phyloP scores from a whole-genome alignment of 1,140 invertebrate genomes.

The Eupeodes corollae region DNA sequence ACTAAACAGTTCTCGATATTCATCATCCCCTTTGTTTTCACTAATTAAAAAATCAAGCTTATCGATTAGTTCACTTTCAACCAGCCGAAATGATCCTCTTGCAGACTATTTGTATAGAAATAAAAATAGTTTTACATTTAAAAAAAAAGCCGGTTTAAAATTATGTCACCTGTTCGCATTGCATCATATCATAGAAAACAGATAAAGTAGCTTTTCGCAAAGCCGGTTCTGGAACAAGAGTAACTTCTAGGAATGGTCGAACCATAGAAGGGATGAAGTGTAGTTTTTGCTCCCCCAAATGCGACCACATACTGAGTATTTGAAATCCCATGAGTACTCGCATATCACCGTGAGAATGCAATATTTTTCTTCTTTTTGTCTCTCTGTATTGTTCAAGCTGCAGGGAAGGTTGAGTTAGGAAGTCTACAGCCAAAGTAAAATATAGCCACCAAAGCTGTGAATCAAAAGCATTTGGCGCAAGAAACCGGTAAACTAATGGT shows the following conservation, averaged over 20 bases:
- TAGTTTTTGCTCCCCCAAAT: slow-evolving; percentile 63
- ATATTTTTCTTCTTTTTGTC: slow-evolving; percentile 64
- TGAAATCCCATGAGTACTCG: slow-evolving; percentile 86
- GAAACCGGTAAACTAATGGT: slow-evolving; percentile 73
- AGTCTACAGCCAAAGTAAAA: slow-evolving; percentile 77
- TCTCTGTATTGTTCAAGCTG: slow-evolving; percentile 77
- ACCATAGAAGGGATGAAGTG: slow-evolving; percentile 89
- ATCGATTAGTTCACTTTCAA: slow-evolving; percentile 86
- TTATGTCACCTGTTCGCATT: slow-evolving; percentile 63
- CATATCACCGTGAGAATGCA: slow-evolving; percentile 82
- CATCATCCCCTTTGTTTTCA: slow-evolving; percentile 87
- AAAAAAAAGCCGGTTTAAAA: background rate
- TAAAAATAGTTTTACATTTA: background rate
- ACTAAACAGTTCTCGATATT: slow-evolving; percentile 82
- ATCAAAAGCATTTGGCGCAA: slow-evolving; percentile 49
- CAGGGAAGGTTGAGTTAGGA: slow-evolving; percentile 75
- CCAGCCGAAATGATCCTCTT: slow-evolving; percentile 73
- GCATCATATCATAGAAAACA: slow-evolving; percentile 96
- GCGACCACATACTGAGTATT: slow-evolving; percentile 88
- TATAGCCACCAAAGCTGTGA: slow-evolving; percentile 79
- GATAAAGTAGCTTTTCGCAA: slow-evolving; percentile 82
- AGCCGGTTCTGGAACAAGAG: slow-evolving; percentile 78
- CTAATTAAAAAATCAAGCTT: slow-evolving; percentile 85
- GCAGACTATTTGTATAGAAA: slow-evolving; percentile 31
- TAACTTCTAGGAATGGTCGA: slow-evolving; percentile 87